Evolutionary conservation across 2,797 vertebrate species (phyloP).

Genomic region (Amazona finschi): DNA sequence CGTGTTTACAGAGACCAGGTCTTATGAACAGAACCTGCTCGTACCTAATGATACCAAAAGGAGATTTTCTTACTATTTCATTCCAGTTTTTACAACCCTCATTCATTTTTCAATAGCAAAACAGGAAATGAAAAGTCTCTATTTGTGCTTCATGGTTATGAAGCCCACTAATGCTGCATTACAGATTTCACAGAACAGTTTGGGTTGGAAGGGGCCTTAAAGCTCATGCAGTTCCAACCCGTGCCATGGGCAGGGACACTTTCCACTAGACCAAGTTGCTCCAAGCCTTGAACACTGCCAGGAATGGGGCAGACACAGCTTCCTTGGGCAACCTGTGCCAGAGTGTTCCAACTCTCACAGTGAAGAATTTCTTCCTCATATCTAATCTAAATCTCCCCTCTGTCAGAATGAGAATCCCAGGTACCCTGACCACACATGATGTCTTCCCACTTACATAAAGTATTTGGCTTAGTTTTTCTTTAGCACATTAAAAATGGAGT

Average conservation of each 20-base stretch:
- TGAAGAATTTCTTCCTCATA: not conserved
- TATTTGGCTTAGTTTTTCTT: not conserved
- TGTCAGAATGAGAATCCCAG: not conserved
- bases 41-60: no score
- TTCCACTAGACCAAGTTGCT: not conserved
- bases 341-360: not conserved
- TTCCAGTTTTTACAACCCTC: not conserved
- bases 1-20: not conserved
- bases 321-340: not conserved
- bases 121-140: not conserved
- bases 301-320: not conserved
- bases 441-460: not conserved
- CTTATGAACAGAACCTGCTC: not conserved
- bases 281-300: not conserved
- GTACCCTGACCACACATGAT: not conserved
- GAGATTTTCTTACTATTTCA: not conserved
- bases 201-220: not conserved
- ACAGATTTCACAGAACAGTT: no score
- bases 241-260: not conserved
- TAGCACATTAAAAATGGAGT: not conserved
- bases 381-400: not conserved
- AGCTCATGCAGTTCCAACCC: not conserved
- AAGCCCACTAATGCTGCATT: not conserved
- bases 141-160: accelerated
- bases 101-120: not conserved